Base-by-base conservation (phyloP, 2,888 invertebrate species). In the Drosophila picticornis region DNA sequence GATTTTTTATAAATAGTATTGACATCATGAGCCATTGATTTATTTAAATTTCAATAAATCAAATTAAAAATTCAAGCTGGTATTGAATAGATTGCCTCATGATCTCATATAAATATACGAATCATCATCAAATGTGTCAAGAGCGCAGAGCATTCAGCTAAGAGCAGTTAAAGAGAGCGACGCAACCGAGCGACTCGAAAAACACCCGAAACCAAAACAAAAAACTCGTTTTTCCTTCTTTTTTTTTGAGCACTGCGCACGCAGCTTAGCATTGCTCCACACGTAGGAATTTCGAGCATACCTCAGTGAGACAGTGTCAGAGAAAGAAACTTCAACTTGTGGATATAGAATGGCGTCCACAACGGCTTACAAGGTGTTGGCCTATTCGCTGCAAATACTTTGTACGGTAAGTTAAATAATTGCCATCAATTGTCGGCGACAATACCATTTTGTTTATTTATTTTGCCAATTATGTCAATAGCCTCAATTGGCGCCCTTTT, bases 341-440 rank as follows among this genome's bases (percentile, higher is more conserved):
- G 48, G 38, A 34, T 36, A 48, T 40, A 68, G 60, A 51, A 91
- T 91, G 91, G 68, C 90, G 31, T 86, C 91, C 25, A 91, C 91
- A 36, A 82, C 91, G 66, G 66, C 81, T 34, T 65, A 87, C 34
- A 92, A 92, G 68, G 79, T 81, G 46, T 81, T 86, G 58, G 81
- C 86, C 48, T 88, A 87, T 72, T 69, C 76, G 48, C 77, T 91
- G 46, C 84, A 92, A 67, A 64, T 91, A 70, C 25, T 92, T 16
- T 91, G 91, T 64, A 68, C 84, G 67, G 91, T 91, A 81, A 92
- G 91, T 88, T 55, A 36, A 46, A 36, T 36, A 69, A 65, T 46
- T 68, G 46, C 11, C 31, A 46, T 67, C 59, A 59, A 72, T 51
- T 66, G 53, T 19, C 52, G 43, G 1, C 19, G 36, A 55, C 56